Percentiles rank a stretch among this genome's conserved stretches.
Conservation (phyloP, 2,888 invertebrate species). For the Cephus sareptanus region DNA sequence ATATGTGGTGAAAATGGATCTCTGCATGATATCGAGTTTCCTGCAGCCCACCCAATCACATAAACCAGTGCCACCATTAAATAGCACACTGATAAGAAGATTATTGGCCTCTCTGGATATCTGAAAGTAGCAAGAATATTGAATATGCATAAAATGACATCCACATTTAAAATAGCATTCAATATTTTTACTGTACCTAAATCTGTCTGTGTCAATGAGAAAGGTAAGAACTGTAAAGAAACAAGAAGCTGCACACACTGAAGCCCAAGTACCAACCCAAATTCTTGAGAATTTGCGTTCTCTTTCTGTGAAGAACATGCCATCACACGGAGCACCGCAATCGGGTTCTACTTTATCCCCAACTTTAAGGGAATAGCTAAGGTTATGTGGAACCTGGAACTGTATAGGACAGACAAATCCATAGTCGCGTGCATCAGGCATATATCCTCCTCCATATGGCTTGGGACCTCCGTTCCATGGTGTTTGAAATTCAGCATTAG, state of each 20-base stretch:
- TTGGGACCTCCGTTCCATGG: slow-evolving; percentile 48
- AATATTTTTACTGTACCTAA: slow-evolving; percentile 64
- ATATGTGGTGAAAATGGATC: slow-evolving; percentile 80
- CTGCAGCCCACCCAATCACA: slow-evolving; percentile 85
- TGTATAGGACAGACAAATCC: slow-evolving; percentile 91
- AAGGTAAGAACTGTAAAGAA: slow-evolving; percentile 94
- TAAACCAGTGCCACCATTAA: slow-evolving; percentile 94
- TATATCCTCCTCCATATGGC: slow-evolving; percentile 41
- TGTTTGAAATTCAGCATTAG: slow-evolving; percentile 67
- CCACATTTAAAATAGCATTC: background rate
- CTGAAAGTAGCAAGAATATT: slow-evolving; percentile 62
- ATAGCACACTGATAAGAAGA: slow-evolving; percentile 96
- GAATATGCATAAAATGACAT: background rate
- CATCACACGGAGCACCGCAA: slow-evolving; percentile 92
- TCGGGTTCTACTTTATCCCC: slow-evolving; percentile 79
- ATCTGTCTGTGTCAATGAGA: slow-evolving; percentile 92
- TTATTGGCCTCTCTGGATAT: slow-evolving; percentile 97
- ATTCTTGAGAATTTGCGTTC: slow-evolving; percentile 85
- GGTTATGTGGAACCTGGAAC: slow-evolving; percentile 82
- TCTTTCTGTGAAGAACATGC: slow-evolving; percentile 89
- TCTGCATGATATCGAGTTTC: slow-evolving; percentile 85
- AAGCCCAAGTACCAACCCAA: slow-evolving; percentile 96
- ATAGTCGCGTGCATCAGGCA: slow-evolving; percentile 74
- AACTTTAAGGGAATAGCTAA: slow-evolving; percentile 86
- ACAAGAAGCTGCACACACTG: slow-evolving; percentile 89